phyloP scores from a whole-genome alignment of 2,888 invertebrate species.

The Euplagia quadripunctaria region DNA sequence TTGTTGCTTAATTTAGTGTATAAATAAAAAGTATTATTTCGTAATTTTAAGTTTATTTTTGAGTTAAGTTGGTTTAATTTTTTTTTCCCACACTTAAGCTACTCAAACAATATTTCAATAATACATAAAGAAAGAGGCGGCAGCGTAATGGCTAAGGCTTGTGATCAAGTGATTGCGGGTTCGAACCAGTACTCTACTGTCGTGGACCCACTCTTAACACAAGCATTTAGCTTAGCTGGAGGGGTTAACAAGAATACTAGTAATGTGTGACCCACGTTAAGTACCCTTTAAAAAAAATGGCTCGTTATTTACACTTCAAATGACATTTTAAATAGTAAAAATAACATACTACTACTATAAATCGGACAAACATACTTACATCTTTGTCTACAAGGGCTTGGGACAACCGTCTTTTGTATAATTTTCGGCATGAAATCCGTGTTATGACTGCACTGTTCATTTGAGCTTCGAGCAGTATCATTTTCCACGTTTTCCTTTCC shows the following conservation, averaged over 20 bases:
- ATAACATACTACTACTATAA: slow-evolving; percentile 15
- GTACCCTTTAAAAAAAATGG: no score
- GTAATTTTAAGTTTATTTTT: no score
- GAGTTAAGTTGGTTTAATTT: no score
- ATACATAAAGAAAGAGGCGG: slow-evolving; percentile 21
- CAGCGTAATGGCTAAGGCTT: no score
- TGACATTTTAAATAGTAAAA: background rate
- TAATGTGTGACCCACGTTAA: no score
- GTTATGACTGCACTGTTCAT: slow-evolving; percentile 46
- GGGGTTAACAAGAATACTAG: no score
- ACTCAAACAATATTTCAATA: slow-evolving; percentile 6
- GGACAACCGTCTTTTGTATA: slow-evolving; percentile 34
- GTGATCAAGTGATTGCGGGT: no score
- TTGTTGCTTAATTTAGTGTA: no score
- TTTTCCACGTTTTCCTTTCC: slow-evolving; percentile 68
- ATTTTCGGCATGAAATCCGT: slow-evolving; percentile 36
- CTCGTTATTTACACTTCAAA: slow-evolving; percentile 12
- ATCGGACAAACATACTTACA: slow-evolving; percentile 22
- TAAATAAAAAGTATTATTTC: no score
- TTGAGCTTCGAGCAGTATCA: slow-evolving; percentile 65
- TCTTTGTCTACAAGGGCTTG: slow-evolving; percentile 24
- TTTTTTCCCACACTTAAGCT: background rate
- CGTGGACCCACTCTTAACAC: no score
- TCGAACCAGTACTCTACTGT: no score
- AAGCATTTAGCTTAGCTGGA: no score